A percentile compares a stretch with the other conserved stretches of the same genome.
phyloP scores from a whole-genome alignment of 1,140 invertebrate genomes.

The Lucilia sericata region DNA sequence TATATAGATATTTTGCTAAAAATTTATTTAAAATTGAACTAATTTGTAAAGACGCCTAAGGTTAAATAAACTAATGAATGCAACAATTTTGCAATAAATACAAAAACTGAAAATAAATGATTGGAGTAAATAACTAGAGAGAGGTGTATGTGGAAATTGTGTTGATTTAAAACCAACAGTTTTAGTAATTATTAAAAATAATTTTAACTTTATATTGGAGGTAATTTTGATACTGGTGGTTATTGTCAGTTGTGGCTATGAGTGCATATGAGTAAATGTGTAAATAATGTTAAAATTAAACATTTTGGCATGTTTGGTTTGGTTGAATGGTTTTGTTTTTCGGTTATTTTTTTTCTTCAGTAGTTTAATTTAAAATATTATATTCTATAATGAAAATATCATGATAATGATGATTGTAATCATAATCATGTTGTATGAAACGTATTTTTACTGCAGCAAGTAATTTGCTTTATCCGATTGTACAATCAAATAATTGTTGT shows the following conservation, averaged over 20 bases:
- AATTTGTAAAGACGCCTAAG: too few species aligned
- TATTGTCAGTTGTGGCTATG: not conserved
- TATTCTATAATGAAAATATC: not conserved
- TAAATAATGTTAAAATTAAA: conserved; percentile 4
- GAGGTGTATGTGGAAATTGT: too few species aligned
- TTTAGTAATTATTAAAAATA: not conserved
- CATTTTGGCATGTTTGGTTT: not conserved
- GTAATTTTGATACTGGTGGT: not conserved
- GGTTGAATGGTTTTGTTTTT: not conserved
- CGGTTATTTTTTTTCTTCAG: not conserved
- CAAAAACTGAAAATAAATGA: too few species aligned
- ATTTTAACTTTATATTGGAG: not conserved
- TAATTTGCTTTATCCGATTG: conserved; percentile 15
- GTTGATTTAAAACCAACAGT: not conserved
- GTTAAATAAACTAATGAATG: too few species aligned
- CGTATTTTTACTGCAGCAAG: not conserved
- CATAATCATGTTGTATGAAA: too few species aligned
- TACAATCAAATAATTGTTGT: conserved; percentile 7
- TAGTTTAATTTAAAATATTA: too few species aligned
- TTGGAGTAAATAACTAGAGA: too few species aligned
- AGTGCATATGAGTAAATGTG: not conserved
- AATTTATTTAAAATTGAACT: too few species aligned
- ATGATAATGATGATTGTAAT: not conserved
- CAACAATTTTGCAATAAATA: too few species aligned
- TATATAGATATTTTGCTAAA: too few species aligned